Evolutionary conservation across 2,113 vertebrate genomes (phyloP).

Genomic region (Galemys pyrenaicus): DNA sequence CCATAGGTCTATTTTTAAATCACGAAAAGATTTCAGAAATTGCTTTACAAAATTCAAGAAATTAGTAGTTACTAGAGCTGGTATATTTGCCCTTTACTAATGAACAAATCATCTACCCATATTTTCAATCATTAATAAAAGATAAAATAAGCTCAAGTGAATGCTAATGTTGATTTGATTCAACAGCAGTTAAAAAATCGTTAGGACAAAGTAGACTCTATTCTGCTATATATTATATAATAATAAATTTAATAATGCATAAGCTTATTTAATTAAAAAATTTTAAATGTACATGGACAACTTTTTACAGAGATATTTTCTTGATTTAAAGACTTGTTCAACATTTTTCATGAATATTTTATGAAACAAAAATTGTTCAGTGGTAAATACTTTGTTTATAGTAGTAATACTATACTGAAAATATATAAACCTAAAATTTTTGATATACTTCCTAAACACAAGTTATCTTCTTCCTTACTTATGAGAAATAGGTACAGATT

Average conservation of each 20-base stretch:
- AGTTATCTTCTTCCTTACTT: not conserved
- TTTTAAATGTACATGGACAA: not conserved
- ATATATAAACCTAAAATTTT: too few relatives aligned
- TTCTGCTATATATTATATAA: not conserved
- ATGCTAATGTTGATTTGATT: not conserved
- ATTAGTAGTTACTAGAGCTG: not conserved
- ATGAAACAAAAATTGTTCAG: not conserved
- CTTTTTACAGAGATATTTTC: not conserved
- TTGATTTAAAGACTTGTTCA: not conserved
- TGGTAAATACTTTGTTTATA: not conserved
- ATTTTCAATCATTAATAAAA: conserved; percentile 11
- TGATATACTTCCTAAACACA: not conserved
- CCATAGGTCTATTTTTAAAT: not conserved
- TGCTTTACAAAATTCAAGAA: not conserved
- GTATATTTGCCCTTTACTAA: not conserved
- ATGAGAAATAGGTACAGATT: not conserved
- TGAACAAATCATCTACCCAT: not conserved
- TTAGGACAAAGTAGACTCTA: not conserved
- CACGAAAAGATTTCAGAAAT: not conserved
- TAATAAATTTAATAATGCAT: not conserved
- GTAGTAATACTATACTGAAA: too few relatives aligned
- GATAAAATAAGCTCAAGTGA: not conserved
- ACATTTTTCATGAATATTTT: not conserved
- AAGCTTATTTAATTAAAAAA: not conserved
- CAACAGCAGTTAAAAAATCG: not conserved